Evolutionary conservation across 1,140 invertebrate genomes (phyloP).

Genomic region (Habropoda laboriosa): DNA sequence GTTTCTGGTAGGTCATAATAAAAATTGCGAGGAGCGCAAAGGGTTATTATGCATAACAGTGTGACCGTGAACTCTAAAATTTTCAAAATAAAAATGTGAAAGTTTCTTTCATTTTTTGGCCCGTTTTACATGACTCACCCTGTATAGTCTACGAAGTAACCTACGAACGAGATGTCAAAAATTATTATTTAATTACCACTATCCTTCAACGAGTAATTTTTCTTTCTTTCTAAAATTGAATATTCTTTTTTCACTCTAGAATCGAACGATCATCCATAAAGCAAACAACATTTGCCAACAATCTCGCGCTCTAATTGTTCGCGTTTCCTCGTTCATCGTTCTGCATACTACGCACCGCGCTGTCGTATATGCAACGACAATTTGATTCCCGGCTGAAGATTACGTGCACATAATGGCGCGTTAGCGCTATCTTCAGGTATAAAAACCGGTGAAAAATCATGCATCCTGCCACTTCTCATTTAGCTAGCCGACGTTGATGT

Average conservation of each 20-base stretch:
- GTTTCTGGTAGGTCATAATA: too few species aligned
- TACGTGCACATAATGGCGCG: slow-evolving; percentile 10
- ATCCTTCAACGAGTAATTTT: too few species aligned
- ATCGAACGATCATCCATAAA: background rate
- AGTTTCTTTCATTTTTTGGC: too few species aligned
- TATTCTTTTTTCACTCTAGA: background rate
- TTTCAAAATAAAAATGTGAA: too few species aligned
- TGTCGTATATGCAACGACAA: background rate
- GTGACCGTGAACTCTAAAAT: too few species aligned
- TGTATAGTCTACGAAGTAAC: too few species aligned
- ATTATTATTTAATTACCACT: too few species aligned
- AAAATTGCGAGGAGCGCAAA: too few species aligned
- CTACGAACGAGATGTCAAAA: too few species aligned
- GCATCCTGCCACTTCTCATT: slow-evolving; percentile 9
- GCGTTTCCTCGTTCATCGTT: background rate
- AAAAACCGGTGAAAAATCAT: slow-evolving; percentile 25
- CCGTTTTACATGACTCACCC: too few species aligned
- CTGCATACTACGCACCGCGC: background rate
- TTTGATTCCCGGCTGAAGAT: background rate
- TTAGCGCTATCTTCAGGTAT: background rate
- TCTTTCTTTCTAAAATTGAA: too few species aligned
- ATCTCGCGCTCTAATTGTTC: background rate
- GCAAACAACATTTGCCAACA: background rate
- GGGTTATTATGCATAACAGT: too few species aligned
- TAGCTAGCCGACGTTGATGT: background rate